Evolutionary conservation across 2,113 vertebrate species (phyloP).

Genomic region (Sinocyclocheilus grahami): DNA sequence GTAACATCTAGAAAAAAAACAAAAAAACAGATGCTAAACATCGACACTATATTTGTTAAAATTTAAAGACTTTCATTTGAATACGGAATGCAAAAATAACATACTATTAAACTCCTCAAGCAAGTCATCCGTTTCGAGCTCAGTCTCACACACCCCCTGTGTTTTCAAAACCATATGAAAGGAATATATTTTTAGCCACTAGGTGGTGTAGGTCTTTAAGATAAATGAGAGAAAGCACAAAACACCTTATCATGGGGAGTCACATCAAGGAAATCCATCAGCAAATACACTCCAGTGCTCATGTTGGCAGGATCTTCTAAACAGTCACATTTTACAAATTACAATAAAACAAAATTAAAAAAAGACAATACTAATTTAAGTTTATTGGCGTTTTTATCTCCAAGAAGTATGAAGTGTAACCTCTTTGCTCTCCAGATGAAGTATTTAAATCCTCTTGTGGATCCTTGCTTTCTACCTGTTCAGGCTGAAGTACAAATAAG

Average conservation of each 20-base stretch:
- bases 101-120: constrained; percentile 31
- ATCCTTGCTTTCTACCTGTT: neutral
- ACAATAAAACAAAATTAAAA: neutral
- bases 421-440: constrained; percentile 27
- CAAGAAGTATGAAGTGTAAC: neutral
- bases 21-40: neutral
- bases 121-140: constrained; percentile 4
- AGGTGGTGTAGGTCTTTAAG: neutral
- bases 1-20: constrained; percentile 7
- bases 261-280: constrained; percentile 6
- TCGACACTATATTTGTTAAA: neutral
- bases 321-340: neutral
- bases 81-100: neutral
- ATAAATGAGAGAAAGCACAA: neutral
- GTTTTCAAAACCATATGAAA: neutral
- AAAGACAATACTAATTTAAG: neutral
- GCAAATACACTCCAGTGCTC: neutral
- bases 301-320: neutral
- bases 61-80: neutral
- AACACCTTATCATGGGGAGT: constrained; percentile 13
- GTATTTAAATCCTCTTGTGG: neutral
- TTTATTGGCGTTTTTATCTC: neutral
- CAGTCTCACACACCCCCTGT: neutral
- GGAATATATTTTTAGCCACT: neutral
- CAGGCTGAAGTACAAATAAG: neutral